phyloP scores from a whole-genome alignment of 1,140 invertebrate species.

The Lucilia cuprina region DNA sequence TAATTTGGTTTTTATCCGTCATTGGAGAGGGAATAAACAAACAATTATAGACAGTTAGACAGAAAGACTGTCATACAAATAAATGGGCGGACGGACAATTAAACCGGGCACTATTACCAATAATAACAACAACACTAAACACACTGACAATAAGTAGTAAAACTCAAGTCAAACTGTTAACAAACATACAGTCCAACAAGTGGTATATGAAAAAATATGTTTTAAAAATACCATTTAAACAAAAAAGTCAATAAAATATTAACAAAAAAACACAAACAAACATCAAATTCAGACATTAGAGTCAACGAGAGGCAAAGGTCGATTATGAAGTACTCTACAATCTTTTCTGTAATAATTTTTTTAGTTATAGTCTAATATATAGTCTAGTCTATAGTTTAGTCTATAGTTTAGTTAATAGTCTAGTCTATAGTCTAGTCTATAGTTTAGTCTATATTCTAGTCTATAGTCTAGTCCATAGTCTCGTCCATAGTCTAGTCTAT shows the following conservation, averaged over 20 bases:
- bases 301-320: neutral
- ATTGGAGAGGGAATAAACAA: slow-evolving; percentile 10
- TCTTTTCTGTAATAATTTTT: too few species aligned
- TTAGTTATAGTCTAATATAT: too few species aligned
- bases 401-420: too few species aligned
- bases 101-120: neutral
- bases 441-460: too few species aligned
- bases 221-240: slow-evolving; percentile 7
- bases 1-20: neutral
- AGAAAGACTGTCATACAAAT: neutral
- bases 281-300: too few species aligned
- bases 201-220: neutral
- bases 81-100: neutral
- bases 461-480: too few species aligned
- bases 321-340: neutral
- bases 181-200: slow-evolving; percentile 6
- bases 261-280: neutral
- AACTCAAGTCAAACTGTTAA: neutral
- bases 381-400: too few species aligned
- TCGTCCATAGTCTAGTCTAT: too few species aligned
- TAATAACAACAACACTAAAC: neutral
- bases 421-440: too few species aligned
- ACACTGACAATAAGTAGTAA: neutral
- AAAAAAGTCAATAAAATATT: neutral
- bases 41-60: neutral